These are phyloP conservation scores for Ciconia nigra DNA, from an alignment of 2,797 vertebrate species.

Conservation along the genomic window DNA sequence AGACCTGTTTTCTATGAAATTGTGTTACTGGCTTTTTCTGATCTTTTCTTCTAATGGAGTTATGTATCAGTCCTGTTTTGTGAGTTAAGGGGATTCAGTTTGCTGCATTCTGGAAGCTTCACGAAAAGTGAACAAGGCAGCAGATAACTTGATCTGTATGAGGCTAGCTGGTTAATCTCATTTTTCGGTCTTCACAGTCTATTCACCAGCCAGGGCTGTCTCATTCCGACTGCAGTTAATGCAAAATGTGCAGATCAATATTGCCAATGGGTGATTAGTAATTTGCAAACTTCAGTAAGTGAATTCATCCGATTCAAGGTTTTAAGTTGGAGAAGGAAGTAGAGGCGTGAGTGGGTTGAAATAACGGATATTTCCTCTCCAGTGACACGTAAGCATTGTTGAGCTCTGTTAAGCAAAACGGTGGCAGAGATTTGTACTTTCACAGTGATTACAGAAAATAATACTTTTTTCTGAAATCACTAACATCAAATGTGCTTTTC, in stretches of 20 bases:
- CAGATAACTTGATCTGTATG: constrained; percentile 17
- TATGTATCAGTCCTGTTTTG: background rate
- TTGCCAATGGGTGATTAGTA: constrained; percentile 35
- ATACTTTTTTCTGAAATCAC: background rate
- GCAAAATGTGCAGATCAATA: constrained; percentile 36
- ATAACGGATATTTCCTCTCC: constrained; percentile 6
- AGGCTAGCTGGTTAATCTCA: constrained; percentile 23
- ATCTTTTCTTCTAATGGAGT: constrained; percentile 21
- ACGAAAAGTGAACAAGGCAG: constrained; percentile 12
- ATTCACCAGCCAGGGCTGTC: background rate
- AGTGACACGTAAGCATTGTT: constrained; percentile 44
- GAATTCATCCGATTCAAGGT: background rate
- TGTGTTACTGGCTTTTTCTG: constrained; percentile 22
- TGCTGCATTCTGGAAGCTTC: constrained; percentile 33
- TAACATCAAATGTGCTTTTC: constrained; percentile 5
- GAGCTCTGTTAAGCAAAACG: constrained; percentile 19
- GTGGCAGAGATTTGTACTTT: constrained; percentile 34
- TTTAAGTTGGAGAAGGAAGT: background rate
- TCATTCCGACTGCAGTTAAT: background rate
- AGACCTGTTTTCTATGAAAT: constrained; percentile 55
- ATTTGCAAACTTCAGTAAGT: constrained; percentile 14
- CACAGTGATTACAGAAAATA: constrained; percentile 4
- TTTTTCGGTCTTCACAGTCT: constrained; percentile 20
- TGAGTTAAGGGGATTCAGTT: constrained; percentile 22
- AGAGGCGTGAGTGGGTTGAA: constrained; percentile 8